phyloP scores from a whole-genome alignment of 2,797 vertebrate genomes.

The Furcifer pardalis region DNA sequence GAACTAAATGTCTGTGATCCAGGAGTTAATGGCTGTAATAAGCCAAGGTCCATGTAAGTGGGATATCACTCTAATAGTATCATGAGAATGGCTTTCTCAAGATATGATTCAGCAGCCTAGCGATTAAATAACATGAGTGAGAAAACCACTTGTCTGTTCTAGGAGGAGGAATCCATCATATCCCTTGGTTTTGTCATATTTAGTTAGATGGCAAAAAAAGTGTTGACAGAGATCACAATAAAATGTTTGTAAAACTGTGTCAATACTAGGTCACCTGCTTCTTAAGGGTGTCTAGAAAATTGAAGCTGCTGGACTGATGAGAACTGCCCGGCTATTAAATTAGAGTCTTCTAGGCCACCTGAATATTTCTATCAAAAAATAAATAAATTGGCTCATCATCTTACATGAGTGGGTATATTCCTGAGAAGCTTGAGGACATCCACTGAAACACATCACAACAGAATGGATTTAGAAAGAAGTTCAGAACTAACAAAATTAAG shows the following conservation, averaged over 20 bases:
- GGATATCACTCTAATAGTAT: neutral
- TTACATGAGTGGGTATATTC: conserved; percentile 2
- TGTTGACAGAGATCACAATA: neutral
- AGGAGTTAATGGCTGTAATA: neutral
- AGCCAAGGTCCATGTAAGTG: neutral
- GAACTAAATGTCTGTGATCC: neutral
- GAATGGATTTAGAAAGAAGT: neutral
- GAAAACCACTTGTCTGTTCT: neutral
- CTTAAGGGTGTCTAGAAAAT: neutral
- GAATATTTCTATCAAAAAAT: neutral
- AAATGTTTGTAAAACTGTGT: neutral
- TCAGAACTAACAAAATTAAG: conserved; percentile 3
- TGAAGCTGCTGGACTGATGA: neutral
- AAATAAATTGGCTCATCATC: neutral
- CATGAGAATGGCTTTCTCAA: neutral
- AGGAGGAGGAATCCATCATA: neutral
- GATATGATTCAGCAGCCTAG: neutral
- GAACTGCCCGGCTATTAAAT: neutral
- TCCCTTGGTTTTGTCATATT: too few relatives aligned
- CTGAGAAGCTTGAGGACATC: neutral
- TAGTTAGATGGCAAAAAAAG: too few relatives aligned
- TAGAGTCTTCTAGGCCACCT: neutral
- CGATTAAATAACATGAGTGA: neutral
- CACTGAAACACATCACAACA: conserved; percentile 9
- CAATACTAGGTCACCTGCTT: neutral